Evolutionary conservation across 2,797 vertebrate species (phyloP), one percentile per base, ranked within the genome.

Genomic region (Neosilurus hyrtlii): DNA sequence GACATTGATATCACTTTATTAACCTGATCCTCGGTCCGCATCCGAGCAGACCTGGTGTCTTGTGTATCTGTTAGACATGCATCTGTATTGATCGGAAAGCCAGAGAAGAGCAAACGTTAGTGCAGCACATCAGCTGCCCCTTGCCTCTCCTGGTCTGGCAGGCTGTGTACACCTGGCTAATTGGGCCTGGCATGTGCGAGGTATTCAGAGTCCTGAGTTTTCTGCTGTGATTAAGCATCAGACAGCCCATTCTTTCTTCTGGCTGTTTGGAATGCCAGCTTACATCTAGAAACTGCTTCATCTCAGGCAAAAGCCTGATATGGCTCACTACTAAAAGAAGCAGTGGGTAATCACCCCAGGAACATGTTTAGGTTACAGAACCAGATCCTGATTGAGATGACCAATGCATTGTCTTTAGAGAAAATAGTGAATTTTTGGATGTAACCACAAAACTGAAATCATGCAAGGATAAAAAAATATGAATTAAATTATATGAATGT

Each of bases 151-250:
- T 85, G 88, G 86, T 79, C 86, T 87, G 90, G 85, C 90, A 88
- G 85, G 82, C 82, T 90, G 86, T 89, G 85, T 88, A 88, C 85
- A 91, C 90, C 90, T 89, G 86, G 89, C 90, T 93, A 92, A 93
- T 93, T 93, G 88, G 88, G 82, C 82, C 86, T 91, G 91, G 89
- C 86, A 51, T 90, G 89, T 91, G 87, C 85, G 86, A 88, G 84
- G 84, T 90, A 91, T 91, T 88, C 87, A 86, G 88, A 90, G 90
- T 90, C 88, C 83, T 81, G 85, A 88, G 88, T 89, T 90, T 87
- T 93, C 90, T 76, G 86, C 86, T 85, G 86, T 82, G 82, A 93
- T 93, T 92, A 93, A 86, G 86, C 89, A 84, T 85, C 87, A 87
- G 89, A 91, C 90, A 91, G 84, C 88, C 84, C 82, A 86, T 85